Conservation (phyloP, 2,888 invertebrate species). For the Lasius fuliginosus region DNA sequence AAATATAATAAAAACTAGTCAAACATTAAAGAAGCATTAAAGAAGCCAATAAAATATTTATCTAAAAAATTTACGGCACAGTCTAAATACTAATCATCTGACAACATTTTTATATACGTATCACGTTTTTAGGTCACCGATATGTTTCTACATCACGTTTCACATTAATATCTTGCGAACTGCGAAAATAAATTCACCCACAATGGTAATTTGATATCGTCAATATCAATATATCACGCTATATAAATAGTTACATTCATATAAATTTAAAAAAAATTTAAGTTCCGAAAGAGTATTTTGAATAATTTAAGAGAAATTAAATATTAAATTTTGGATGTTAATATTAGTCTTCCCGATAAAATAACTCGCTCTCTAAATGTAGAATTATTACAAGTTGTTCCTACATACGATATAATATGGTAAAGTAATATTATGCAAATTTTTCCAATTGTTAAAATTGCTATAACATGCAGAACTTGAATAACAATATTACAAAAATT, state of each 20-base stretch:
- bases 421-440: conserved; percentile 3
- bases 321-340: not conserved
- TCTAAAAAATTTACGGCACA: not conserved
- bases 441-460: conserved; percentile 7
- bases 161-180: not conserved
- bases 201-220: not conserved
- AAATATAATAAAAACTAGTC: not conserved
- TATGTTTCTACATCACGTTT: not conserved
- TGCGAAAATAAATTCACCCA: not conserved
- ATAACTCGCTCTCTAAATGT: not conserved
- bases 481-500: not conserved
- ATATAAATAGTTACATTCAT: not conserved
- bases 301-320: not conserved
- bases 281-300: too few relatives aligned
- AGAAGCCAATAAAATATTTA: not conserved
- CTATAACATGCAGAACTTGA: not conserved
- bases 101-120: not conserved
- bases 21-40: not conserved
- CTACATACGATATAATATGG: not conserved
- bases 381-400: not conserved
- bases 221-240: not conserved
- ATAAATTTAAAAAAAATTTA: not conserved
- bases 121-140: not conserved
- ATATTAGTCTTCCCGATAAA: conserved; percentile 17
- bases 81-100: not conserved